Base-by-base conservation (phyloP, 1,140 invertebrate species). In the Parapsyche elsis region DNA sequence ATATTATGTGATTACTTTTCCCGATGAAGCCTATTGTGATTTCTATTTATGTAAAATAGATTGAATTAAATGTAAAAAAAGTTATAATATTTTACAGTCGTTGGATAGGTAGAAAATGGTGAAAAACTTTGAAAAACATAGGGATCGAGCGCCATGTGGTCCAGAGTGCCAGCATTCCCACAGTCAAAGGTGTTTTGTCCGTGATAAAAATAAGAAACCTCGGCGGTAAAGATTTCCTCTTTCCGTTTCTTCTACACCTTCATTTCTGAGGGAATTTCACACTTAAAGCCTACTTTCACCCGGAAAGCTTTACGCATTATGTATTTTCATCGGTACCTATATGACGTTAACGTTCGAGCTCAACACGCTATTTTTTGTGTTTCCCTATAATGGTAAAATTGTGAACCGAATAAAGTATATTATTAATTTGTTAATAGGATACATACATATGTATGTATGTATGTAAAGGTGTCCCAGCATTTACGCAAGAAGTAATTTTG, bases 161-260 rank as follows among this genome's bases (percentile, higher is more conserved):
- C 26, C 16, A 67, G 64, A 79, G 79, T 21, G 26, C 38, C 57
- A 21, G 30, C 44, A 61, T 83, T 83, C 83, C 81, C 83, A 83
- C 83, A 79, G 79, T 78, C 71, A 80, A 81, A 83, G 83, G 80
- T 83, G 83, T 83, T 83, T 83, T 80, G 83, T 78, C 81, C 81
- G 80, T 78, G 78, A 83, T 83, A 83, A 83, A 83, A 83, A 83
- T 82, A 83, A 82, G 83, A 83, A 83, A 83, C 83, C 83, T 83
- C 83, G 76, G 83, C 83, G 80, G 83, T 83, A 80, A 83, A 83
- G 83, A 83, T 83, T 83, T 83, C 79, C 83, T 80, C 83, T 70
- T 80, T 79, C 81, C 81, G 73, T 82, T 80, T 74, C 78, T 61
- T 61, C 44, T 30, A 30, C 38, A 78, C 70, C 77, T 81, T 81